Conservation (phyloP, 2,888 invertebrate species). For the Pterobdella sp. region DNA sequence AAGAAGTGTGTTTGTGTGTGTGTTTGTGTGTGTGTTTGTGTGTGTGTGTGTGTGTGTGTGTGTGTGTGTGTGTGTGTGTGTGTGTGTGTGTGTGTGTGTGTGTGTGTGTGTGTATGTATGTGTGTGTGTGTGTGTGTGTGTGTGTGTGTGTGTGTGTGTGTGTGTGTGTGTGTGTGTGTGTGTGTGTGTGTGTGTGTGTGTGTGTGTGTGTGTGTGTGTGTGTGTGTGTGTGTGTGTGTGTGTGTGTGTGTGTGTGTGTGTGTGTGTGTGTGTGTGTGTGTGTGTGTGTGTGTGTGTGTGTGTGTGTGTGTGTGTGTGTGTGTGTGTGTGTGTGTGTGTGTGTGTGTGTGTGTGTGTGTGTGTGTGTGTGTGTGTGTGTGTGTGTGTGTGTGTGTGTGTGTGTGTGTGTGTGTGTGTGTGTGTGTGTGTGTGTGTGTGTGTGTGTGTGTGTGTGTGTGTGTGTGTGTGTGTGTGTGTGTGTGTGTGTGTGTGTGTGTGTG, state of each 20-base stretch:
- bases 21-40: constrained; percentile 8
- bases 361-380: constrained; percentile 1
- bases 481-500: constrained; percentile 26
- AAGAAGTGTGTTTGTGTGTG: constrained; percentile 15
- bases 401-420: constrained; percentile 1
- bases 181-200: constrained; percentile 1
- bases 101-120: constrained; percentile 18
- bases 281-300: constrained; percentile 1
- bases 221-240: constrained; percentile 1
- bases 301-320: constrained; percentile 1
- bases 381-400: constrained; percentile 1
- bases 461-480: constrained; percentile 9
- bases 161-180: constrained; percentile 1
- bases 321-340: constrained; percentile 1
- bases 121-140: constrained; percentile 12
- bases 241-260: constrained; percentile 1
- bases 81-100: constrained; percentile 23
- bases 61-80: constrained; percentile 23
- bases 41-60: constrained; percentile 22
- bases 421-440: constrained; percentile 1
- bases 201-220: constrained; percentile 1
- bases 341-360: constrained; percentile 1
- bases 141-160: constrained; percentile 1
- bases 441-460: constrained; percentile 12
- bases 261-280: constrained; percentile 1